Base-by-base conservation (phyloP, 1,140 invertebrate species). In the Conus betulinus region DNA sequence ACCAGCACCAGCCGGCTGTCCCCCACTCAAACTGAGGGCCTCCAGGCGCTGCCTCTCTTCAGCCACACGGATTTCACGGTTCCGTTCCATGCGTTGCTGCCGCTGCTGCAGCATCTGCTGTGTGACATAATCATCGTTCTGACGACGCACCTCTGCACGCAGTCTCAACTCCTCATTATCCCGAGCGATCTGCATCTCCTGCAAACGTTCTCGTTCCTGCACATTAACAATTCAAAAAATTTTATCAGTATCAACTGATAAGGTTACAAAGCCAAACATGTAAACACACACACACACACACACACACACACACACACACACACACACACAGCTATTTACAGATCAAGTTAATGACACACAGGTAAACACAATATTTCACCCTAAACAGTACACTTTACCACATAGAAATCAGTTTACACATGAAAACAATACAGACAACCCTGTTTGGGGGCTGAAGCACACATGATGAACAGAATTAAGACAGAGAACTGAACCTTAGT, bases 121-220 rank as follows among this genome's bases (percentile, higher is more conserved):
- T 7, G 92, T 89, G 10, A 89, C 79, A 51, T 90, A 91, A 63
- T 93, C 92, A 53, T 94, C 92, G 76, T 95, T 93, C 53, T 93
- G 91, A 15, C 90, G 88, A 27, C 94, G 78, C 3, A 90, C 91
- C 87, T 95, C 92, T 39, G 91, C 93, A 10, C 93, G 90, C 13
- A 91, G 85, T 7, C 88, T 71, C 20, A 90, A 90, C 87, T 94
- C 94, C 88, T 95, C 94, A 51, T 90, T 92, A 27, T 94, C 94
- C 51, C 93, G 90, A 74, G 91, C 89, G 13, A 92, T 93, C 89
- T 94, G 93, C 53, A 94, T 83, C 88, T 94, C 93, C 67, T 92
- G 92, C 67, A 93, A 74, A 81, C 93, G 90, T 89, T 94, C 93
- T 74, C 91, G 83, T 76, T 95, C 94, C 94, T 95, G 87, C 39